Conservation (phyloP, 2,888 invertebrate species). For the Nemotelus nigrinus region DNA sequence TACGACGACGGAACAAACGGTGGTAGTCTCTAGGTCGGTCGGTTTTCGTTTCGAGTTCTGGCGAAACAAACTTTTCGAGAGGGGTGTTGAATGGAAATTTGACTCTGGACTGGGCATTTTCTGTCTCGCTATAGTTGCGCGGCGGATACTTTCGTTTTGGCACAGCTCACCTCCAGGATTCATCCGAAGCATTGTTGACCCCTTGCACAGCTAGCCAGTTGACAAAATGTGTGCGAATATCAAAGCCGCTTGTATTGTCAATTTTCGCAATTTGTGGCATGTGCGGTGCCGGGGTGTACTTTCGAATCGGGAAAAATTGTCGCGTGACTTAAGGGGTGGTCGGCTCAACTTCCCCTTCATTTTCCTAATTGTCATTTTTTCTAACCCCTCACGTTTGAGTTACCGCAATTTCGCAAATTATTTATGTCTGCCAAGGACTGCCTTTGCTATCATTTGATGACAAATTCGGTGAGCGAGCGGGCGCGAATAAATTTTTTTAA, state of each 20-base stretch:
- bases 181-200: background rate
- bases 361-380: background rate
- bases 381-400: constrained; percentile 1
- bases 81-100: constrained; percentile 17
- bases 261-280: background rate
- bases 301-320: constrained; percentile 26
- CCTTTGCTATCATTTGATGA: background rate
- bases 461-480: no score
- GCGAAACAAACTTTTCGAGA: background rate
- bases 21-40: background rate
- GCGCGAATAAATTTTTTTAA: no score
- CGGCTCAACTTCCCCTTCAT: constrained; percentile 4
- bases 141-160: constrained; percentile 5
- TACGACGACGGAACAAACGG: constrained; percentile 2
- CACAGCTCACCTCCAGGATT: background rate
- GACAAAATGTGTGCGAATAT: constrained; percentile 34
- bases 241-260: constrained; percentile 19
- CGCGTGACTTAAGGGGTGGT: constrained; percentile 26
- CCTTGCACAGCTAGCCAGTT: constrained; percentile 31
- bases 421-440: constrained; percentile 33
- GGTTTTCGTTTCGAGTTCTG: background rate
- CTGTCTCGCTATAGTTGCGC: constrained; percentile 10
- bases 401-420: constrained; percentile 28
- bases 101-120: constrained; percentile 4
- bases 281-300: constrained; percentile 7